These are phyloP conservation scores for Lytechinus variegatus DNA, from an alignment of 35 echinoderm and acorn worm genomes.

Conservation along the genomic window DNA sequence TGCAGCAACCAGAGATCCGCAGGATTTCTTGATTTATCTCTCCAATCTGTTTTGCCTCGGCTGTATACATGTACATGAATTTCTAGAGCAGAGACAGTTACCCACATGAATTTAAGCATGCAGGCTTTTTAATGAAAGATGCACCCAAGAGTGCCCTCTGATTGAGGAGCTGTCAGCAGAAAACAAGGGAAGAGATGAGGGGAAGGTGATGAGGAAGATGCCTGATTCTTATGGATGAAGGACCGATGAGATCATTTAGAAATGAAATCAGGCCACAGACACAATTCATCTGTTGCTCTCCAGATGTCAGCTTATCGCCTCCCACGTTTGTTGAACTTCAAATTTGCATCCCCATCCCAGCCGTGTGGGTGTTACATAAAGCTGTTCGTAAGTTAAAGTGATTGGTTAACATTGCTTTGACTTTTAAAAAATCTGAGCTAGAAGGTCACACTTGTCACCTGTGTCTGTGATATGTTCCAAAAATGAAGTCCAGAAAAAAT, in stretches of 20 bases:
- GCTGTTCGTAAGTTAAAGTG: too few relatives aligned
- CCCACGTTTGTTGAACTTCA: neutral
- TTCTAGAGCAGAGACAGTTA: neutral
- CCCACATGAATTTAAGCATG: neutral
- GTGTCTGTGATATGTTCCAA: too few relatives aligned
- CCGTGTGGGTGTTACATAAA: neutral
- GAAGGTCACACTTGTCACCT: too few relatives aligned
- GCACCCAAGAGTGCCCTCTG: neutral
- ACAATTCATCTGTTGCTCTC: neutral
- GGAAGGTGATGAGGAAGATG: neutral
- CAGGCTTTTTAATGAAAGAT: constrained; percentile 7
- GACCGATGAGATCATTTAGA: constrained; percentile 11
- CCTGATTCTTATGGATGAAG: neutral
- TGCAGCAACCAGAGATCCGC: neutral
- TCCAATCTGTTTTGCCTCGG: neutral
- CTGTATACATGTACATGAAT: neutral
- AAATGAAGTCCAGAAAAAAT: too few relatives aligned
- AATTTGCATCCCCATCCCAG: neutral
- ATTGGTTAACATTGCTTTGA: too few relatives aligned
- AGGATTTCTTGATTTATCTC: neutral
- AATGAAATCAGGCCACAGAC: constrained; percentile 1
- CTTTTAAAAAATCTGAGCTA: too few relatives aligned
- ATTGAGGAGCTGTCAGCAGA: neutral
- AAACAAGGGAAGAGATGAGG: neutral
- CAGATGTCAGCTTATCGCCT: neutral